Base-by-base conservation (phyloP, 2,888 invertebrate species). In the Molorchus minor region DNA sequence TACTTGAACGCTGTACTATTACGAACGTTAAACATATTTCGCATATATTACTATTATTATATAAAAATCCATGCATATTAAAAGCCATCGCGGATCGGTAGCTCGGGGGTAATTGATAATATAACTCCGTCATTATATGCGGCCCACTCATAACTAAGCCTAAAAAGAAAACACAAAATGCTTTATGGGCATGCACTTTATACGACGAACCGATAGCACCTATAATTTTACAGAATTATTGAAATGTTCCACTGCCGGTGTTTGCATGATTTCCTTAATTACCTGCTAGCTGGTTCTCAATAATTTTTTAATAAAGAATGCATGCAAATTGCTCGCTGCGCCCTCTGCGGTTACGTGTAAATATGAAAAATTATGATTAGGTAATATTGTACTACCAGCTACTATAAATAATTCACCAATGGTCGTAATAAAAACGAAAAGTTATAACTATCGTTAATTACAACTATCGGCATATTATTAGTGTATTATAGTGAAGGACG, bases 201-300 rank as follows among this genome's bases (percentile, higher is more conserved):
- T 45, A 45, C 33, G 45, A 33, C 19, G 33, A 45, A 30, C 19
- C 30, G 33, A 45, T 45, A 45, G 5, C 45, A 45, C 45, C 45
- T 45, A 45, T 45, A 45, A 45, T 45, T 33, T 45, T 45, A 45
- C 33, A 33, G 17, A 45, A 45, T 45, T 45, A 45, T 45, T 45
- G 45, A 30, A 30, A 45, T 45, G 33, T 17, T 35, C 33, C 33
- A 33, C 45, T 45, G 33, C 45, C 33, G 45, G 45, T 45, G 45
- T 45, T 45, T 45, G 19, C 33, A 33, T 33, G 30, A 45, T 45
- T 30, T 30, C n/a, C 45, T 45, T 45, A 45, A 45, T 45, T 45
- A 45, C 33, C 40, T 19, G 4, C 1, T 33, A 45, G 30, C 16
- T 45, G 30, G 19, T 30, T 45, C 45, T 45, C 16, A 33, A 33